A percentile compares a stretch with the other conserved stretches of the same genome.
Evolutionary conservation across 2,797 vertebrate species (phyloP).

Genomic region (Gallirallus australis): DNA sequence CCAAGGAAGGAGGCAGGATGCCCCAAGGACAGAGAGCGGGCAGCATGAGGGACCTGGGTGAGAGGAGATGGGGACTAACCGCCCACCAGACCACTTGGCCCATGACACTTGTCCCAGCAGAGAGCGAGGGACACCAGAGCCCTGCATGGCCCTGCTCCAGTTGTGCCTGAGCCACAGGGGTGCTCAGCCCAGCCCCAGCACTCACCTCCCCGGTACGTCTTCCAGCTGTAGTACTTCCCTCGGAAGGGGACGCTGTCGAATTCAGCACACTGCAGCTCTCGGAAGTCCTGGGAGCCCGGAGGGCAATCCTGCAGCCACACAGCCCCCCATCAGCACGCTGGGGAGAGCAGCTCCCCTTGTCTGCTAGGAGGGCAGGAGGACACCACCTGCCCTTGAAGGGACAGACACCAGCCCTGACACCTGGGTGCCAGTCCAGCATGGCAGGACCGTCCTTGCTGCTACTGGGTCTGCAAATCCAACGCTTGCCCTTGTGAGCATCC

Average conservation of each 20-base stretch:
- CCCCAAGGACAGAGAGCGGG: background rate
- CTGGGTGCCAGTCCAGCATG: rapidly evolving
- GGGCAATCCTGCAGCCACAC: slow-evolving; percentile 87
- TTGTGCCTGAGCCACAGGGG: background rate
- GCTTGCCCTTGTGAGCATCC: background rate
- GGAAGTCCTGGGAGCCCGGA: slow-evolving; percentile 91
- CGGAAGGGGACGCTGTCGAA: slow-evolving; percentile 94
- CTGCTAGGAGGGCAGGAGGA: background rate
- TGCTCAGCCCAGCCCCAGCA: background rate
- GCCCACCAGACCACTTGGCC: background rate
- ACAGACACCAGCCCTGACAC: background rate
- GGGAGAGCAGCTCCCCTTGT: background rate
- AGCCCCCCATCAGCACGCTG: rapidly evolving
- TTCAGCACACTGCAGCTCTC: slow-evolving; percentile 93
- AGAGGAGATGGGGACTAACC: background rate
- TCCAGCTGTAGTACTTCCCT: slow-evolving; percentile 98
- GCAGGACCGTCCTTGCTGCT: background rate
- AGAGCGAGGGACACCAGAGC: background rate
- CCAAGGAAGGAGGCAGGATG: background rate
- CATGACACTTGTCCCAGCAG: rapidly evolving
- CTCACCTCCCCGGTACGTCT: slow-evolving; percentile 94
- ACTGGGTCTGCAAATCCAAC: background rate
- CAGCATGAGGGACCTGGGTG: background rate
- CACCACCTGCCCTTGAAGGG: background rate
- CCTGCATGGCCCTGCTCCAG: background rate